Evolutionary conservation across 37 sponge, comb jelly and placozoan genomes (phyloP), one percentile per base, ranked within the genome.

Genomic region (Spongilla lacustris): DNA sequence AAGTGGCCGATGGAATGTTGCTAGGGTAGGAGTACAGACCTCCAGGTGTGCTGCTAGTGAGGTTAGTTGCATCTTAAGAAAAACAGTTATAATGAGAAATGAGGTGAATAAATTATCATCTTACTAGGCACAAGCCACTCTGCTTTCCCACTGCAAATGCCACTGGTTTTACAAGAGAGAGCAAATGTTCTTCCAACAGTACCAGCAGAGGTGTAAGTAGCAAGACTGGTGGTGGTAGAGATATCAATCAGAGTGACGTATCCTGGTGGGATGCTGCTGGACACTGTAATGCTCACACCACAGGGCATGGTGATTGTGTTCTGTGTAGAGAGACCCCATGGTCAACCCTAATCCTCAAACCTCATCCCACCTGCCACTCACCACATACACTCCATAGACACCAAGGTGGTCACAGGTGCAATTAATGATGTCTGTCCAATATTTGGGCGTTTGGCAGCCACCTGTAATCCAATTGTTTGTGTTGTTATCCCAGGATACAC

Each of bases 311-410:
- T 41, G 3, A 3, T 41, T 41, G 41, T 41, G 41, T 41, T 6
- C 41, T 41, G 41, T 41, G 41, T 14, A 34, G 31, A 34, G 29
- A n/a, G n/a, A n/a, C n/a, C n/a, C n/a, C n/a, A n/a, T n/a, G n/a
- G n/a, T n/a, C n/a, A n/a, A n/a, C n/a, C n/a, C 58, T 58, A 17
- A 19, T 17, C 12, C 58, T 8, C 58, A 58, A 17, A 58, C 25
- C n/a, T 8, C 19, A 35, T 37, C 2, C 2, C 25, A 69, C 25
- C 70, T 29, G 12, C 23, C 76, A 75, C 76, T 75, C 36, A 75
- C 76, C 31, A 75, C 76, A 75, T 37, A 37, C 17, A 75, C 76
- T 75, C 76, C 76, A 75, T 37, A 75, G 41, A 36, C 9, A 35
- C 36, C 32, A 3, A 75, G 22, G 13, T 75, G 37, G 38, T 75